A percentile compares a stretch with the other conserved stretches of the same genome.
Conservation (phyloP, 2,888 invertebrate genomes). For the Villa cingulata region DNA sequence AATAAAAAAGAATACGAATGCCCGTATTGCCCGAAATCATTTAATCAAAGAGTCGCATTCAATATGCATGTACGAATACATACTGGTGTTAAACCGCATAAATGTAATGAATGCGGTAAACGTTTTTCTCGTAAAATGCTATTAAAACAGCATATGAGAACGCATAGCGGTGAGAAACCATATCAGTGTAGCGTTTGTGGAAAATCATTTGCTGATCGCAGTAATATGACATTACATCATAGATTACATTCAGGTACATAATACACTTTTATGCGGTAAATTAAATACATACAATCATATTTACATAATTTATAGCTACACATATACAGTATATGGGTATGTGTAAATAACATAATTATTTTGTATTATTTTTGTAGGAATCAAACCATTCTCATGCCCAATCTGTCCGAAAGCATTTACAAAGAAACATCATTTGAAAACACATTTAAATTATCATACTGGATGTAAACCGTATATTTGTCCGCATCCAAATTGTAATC, state of each 20-base stretch:
- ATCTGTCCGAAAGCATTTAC: constrained; percentile 58
- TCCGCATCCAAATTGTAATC: constrained; percentile 49
- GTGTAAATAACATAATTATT: not conserved
- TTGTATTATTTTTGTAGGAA: constrained; percentile 38
- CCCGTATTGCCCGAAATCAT: constrained; percentile 66
- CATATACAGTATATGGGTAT: too few relatives aligned
- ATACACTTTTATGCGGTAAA: not conserved
- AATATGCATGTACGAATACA: constrained; percentile 78
- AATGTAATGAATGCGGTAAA: constrained; percentile 62
- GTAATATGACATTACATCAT: constrained; percentile 73
- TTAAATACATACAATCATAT: not conserved
- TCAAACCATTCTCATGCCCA: constrained; percentile 58
- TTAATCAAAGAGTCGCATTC: constrained; percentile 75
- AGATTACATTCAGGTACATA: constrained; percentile 54
- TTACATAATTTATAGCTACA: not conserved
- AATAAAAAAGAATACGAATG: constrained; percentile 72
- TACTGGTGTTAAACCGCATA: constrained; percentile 67
- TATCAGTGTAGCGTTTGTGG: constrained; percentile 68
- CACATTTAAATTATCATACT: constrained; percentile 73
- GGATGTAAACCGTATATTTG: constrained; percentile 71
- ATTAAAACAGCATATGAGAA: constrained; percentile 66
- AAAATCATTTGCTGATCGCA: constrained; percentile 70
- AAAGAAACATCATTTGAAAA: constrained; percentile 73
- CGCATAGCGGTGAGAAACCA: constrained; percentile 67
- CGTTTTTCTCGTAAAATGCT: constrained; percentile 77